Conservation (phyloP, 1,140 invertebrate genomes). For the Radopholus similis region DNA sequence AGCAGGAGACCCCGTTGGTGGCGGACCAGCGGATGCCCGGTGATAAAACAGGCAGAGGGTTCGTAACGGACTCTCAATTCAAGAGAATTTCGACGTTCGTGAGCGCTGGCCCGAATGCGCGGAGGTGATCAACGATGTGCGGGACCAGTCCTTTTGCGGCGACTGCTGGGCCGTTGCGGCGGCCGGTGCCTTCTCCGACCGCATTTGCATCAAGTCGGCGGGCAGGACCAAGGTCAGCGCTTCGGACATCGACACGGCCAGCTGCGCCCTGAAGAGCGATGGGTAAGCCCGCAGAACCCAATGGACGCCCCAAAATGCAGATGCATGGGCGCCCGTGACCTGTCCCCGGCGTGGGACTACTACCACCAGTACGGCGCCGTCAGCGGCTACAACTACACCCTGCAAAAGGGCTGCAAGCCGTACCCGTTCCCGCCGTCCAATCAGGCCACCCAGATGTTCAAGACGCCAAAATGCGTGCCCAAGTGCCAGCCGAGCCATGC, state of each 20-base stretch:
- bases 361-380: slow-evolving; percentile 2
- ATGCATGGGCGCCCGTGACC: not conserved
- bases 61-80: slow-evolving; percentile 17
- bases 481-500: not conserved
- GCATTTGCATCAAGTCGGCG: slow-evolving; percentile 72
- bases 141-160: slow-evolving; percentile 43
- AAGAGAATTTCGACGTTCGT: no score
- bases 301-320: not conserved
- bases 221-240: not conserved
- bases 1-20: not conserved
- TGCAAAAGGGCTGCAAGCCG: slow-evolving; percentile 13
- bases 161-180: slow-evolving; percentile 51
- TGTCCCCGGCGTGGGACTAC: not conserved
- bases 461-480: not conserved
- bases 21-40: no score
- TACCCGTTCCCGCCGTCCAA: slow-evolving; percentile 9
- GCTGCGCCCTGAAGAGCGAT: not conserved
- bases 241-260: not conserved
- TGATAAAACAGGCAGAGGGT: not conserved
- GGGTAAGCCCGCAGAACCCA: not conserved
- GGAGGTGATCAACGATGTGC: slow-evolving; percentile 7
- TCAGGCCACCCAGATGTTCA: not conserved
- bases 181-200: slow-evolving; percentile 72
- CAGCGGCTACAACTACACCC: not conserved
- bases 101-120: slow-evolving; percentile 21